Conservation (phyloP, 2,888 invertebrate genomes). For the Sinohyriopsis cumingii region DNA sequence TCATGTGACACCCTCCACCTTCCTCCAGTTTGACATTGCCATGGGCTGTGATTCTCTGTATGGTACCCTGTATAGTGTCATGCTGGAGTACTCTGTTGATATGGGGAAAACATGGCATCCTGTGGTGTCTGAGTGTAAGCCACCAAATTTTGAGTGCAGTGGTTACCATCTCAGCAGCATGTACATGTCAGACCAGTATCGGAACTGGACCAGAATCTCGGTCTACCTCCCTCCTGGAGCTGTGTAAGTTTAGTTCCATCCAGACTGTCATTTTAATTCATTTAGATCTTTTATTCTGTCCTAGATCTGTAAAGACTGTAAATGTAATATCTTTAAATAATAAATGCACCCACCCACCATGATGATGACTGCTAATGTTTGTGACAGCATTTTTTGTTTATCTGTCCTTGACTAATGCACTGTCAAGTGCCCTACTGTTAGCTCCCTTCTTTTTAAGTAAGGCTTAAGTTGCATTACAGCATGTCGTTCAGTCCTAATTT, state of each 20-base stretch:
- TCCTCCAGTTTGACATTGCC: slow-evolving; percentile 73
- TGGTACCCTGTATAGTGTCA: slow-evolving; percentile 62
- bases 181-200: slow-evolving; percentile 64
- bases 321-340: too few relatives aligned
- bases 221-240: slow-evolving; percentile 68
- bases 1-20: slow-evolving; percentile 68
- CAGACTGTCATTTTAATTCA: background rate
- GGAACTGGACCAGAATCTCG: slow-evolving; percentile 71
- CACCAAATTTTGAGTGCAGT: slow-evolving; percentile 69
- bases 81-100: slow-evolving; percentile 71
- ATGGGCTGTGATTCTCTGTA: slow-evolving; percentile 69
- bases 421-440: too few relatives aligned
- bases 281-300: too few relatives aligned
- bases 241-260: slow-evolving; percentile 59
- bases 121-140: slow-evolving; percentile 69
- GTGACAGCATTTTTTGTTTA: too few relatives aligned
- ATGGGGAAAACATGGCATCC: slow-evolving; percentile 71
- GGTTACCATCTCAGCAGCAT: slow-evolving; percentile 68
- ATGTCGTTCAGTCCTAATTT: too few relatives aligned
- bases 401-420: too few relatives aligned
- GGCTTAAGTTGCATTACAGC: too few relatives aligned
- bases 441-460: too few relatives aligned
- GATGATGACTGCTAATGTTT: too few relatives aligned
- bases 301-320: too few relatives aligned
- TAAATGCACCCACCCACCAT: too few relatives aligned